Evolutionary conservation across 2,888 invertebrate species (phyloP).

Genomic region (Agrilus biguttatus): DNA sequence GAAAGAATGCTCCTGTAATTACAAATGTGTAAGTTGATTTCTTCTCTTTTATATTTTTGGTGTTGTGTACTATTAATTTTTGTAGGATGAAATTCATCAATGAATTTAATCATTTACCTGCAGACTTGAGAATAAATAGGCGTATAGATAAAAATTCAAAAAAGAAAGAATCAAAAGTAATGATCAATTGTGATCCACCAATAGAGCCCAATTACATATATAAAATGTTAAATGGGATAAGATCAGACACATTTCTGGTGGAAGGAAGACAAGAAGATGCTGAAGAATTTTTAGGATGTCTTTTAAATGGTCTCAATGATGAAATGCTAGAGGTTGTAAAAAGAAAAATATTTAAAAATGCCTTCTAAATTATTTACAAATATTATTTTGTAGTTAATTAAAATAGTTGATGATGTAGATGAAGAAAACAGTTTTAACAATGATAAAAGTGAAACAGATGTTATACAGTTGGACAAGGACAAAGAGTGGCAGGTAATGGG

Average conservation of each 20-base stretch:
- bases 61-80: slow-evolving; percentile 5
- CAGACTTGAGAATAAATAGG: slow-evolving; percentile 35
- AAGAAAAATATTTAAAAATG: neutral
- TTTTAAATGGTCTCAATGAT: slow-evolving; percentile 88
- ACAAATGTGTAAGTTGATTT: slow-evolving; percentile 71
- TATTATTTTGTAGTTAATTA: slow-evolving; percentile 32
- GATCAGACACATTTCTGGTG: slow-evolving; percentile 52
- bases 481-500: slow-evolving; percentile 72
- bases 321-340: slow-evolving; percentile 78
- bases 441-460: slow-evolving; percentile 23
- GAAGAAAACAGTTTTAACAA: slow-evolving; percentile 15
- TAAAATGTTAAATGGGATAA: slow-evolving; percentile 65
- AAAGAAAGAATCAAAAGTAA: slow-evolving; percentile 29
- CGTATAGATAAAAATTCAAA: slow-evolving; percentile 35
- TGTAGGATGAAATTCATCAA: slow-evolving; percentile 60
- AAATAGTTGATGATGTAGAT: slow-evolving; percentile 26
- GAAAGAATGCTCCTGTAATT: slow-evolving; percentile 63
- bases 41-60: slow-evolving; percentile 1
- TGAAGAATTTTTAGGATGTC: slow-evolving; percentile 87
- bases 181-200: slow-evolving; percentile 55
- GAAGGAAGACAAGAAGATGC: slow-evolving; percentile 95
- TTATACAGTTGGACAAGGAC: slow-evolving; percentile 36
- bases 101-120: slow-evolving; percentile 59
- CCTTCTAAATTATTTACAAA: neutral
- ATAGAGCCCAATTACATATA: slow-evolving; percentile 84